Evolutionary conservation across 2,113 vertebrate genomes (phyloP), one percentile per base, ranked within the genome.

Genomic region (Eurypyga helias): DNA sequence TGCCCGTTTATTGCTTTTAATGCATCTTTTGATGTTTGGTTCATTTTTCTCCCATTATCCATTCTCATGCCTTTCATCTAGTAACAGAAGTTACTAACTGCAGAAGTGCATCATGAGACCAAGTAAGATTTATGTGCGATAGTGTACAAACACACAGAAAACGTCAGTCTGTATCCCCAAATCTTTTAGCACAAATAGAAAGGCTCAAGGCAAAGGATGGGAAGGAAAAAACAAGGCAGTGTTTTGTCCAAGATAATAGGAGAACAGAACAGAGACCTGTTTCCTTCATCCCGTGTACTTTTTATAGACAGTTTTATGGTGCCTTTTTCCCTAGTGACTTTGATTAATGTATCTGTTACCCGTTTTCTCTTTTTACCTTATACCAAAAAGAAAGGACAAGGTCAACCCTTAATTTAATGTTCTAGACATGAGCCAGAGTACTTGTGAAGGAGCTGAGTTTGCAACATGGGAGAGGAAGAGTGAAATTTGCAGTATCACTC

Each of bases 21-120:
- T 79, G 34, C 49, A 58, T 75, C 83, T 89, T 91, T 89, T 13
- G 2, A 58, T 72, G 36, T 65, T 78, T 46, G 18, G 21, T 87
- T 93, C 61, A 82, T 87, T 97, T 92, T 92, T 76, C 61, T 90
- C 57, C 86, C 31, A 84, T 90, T 94, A 84, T 57, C 72, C 52
- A 45, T 71, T 76, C 80, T 87, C 61, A 24, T 34, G 62, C 31
- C 69, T 89, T 90, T 87, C 83, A 76, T 87, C 61, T 79, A 36
- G 69, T 54, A 92, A 61, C 69, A 76, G 34, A 87, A 83, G 54
- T 49, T 69, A 64, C 61, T 89, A 85, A 62, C 72, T 72, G 41
- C 43, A 92, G 72, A 93, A 92, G 57, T 49, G 60, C 61, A 89
- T 69, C 81, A 7, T 71, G 76, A 92, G 65, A 90, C 46, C 51